Evolutionary conservation across 2,113 vertebrate genomes (phyloP).

Genomic region (Aphyosemion australe): DNA sequence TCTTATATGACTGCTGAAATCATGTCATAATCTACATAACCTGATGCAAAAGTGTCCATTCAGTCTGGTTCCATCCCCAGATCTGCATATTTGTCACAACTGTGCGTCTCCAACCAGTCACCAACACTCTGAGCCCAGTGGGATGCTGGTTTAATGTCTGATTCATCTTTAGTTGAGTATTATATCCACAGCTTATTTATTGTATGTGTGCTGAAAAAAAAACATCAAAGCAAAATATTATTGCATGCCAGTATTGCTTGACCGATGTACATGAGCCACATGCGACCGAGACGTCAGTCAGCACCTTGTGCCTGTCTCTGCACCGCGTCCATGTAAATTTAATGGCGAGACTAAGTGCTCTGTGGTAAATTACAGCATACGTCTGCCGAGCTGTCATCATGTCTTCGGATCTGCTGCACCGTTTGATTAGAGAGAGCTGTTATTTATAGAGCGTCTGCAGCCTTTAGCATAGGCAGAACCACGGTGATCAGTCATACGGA

Average conservation of each 20-base stretch:
- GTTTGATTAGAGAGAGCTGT: slow-evolving; percentile 49
- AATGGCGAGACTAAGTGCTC: slow-evolving; percentile 57
- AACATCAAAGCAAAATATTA: not conserved
- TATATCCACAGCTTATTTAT: not conserved
- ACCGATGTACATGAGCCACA: slow-evolving; percentile 25
- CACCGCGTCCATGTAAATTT: slow-evolving; percentile 46
- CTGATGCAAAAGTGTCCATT: too few relatives aligned
- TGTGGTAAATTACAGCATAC: slow-evolving; percentile 46
- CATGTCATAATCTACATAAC: too few relatives aligned
- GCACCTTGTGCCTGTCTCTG: slow-evolving; percentile 5
- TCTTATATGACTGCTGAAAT: too few relatives aligned
- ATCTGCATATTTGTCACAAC: too few relatives aligned
- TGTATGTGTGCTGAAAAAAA: not conserved
- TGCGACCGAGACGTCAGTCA: slow-evolving; percentile 34
- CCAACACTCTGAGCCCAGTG: too few relatives aligned
- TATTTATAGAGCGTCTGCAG: slow-evolving; percentile 54
- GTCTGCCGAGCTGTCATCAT: slow-evolving; percentile 48
- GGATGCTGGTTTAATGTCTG: not conserved
- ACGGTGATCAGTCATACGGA: slow-evolving; percentile 58
- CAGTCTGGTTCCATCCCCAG: too few relatives aligned
- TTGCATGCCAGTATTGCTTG: not conserved
- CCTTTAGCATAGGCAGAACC: slow-evolving; percentile 57
- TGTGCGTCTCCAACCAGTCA: too few relatives aligned
- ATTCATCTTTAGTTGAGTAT: not conserved
- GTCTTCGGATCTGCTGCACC: slow-evolving; percentile 25